Evolutionary conservation across 2,888 invertebrate species (phyloP).

Genomic region (Scaptodrosophila latifasciaeformis): DNA sequence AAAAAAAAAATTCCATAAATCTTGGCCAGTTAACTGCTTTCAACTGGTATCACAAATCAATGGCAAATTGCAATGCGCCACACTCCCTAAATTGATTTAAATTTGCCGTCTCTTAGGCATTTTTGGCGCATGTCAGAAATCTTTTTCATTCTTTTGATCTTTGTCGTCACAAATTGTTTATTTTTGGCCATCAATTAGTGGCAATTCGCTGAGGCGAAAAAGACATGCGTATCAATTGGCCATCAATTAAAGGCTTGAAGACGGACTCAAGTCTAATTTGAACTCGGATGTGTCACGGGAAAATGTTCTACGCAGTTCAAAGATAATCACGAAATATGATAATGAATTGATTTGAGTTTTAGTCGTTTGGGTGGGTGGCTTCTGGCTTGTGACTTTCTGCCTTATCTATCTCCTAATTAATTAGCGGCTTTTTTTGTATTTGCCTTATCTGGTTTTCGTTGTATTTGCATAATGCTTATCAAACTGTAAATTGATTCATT

Average conservation of each 20-base stretch:
- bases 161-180: too few species aligned
- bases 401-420: constrained; percentile 49
- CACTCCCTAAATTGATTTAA: constrained; percentile 56
- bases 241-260: constrained; percentile 38
- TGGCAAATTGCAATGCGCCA: constrained; percentile 37
- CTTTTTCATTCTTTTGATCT: neutral
- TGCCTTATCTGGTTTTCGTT: constrained; percentile 24
- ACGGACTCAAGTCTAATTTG: constrained; percentile 15
- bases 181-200: constrained; percentile 54
- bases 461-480: too few species aligned
- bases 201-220: constrained; percentile 31
- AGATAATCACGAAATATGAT: neutral
- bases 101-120: constrained; percentile 39
- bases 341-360: neutral
- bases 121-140: neutral
- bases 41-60: constrained; percentile 29
- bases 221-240: constrained; percentile 47
- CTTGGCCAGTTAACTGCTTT: constrained; percentile 39
- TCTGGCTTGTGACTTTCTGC: constrained; percentile 11
- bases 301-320: constrained; percentile 39
- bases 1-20: too few species aligned
- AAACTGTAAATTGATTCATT: constrained; percentile 2
- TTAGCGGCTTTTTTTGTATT: constrained; percentile 39
- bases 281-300: constrained; percentile 3
- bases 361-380: neutral